Evolutionary conservation across 1,140 invertebrate genomes (phyloP), one percentile per base, ranked within the genome.

Genomic region (Drosophila persimilis): DNA sequence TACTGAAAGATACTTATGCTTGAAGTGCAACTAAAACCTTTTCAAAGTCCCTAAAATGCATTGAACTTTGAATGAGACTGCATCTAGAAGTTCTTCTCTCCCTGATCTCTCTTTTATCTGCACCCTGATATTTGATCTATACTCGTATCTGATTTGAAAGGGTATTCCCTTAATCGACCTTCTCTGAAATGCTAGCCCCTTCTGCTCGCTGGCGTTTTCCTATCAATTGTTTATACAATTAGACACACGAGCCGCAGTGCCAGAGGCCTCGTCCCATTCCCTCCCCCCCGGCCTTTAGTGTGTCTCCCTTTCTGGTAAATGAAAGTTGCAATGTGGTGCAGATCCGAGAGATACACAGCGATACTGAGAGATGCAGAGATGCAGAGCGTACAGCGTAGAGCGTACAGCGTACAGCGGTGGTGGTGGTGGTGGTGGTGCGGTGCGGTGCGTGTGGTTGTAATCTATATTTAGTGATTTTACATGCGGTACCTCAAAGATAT

Each of bases 401-500:
- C 24, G 24, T 26, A 8, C 7, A 26, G 24, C 24, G 24, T 26
- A 8, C 7, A 3, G 35, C 35, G 35, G 35, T 13, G 35, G 35
- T 39, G 6, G 29, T 24, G 17, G 15, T 15, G 15, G 15, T 15
- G 20, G 24, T 0, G 24, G 24, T 24, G 24, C 24, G 60, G 47
- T 75, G 67, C 73, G 67, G 74, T 67, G 71, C 79, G 79, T 79
- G 81, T 78, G 81, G 81, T 69, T 88, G 83, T 88, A 88, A 88
- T 88, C 83, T 88, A 88, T 88, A 88, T 88, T 88, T 88, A 88
- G 83, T 88, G 83, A 88, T 81, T 88, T 88, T 88, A 88, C 83
- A 88, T 88, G 83, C 83, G 83, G 83, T 88, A 72, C 70, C 81
- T 75, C 62, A 75, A 86, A 81, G 83, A 81, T 86, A 88, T 86